A percentile compares a stretch with the other conserved stretches of the same genome.
phyloP scores from a whole-genome alignment of 92 coral and sea anemone species.

The Phenganax marumi region DNA sequence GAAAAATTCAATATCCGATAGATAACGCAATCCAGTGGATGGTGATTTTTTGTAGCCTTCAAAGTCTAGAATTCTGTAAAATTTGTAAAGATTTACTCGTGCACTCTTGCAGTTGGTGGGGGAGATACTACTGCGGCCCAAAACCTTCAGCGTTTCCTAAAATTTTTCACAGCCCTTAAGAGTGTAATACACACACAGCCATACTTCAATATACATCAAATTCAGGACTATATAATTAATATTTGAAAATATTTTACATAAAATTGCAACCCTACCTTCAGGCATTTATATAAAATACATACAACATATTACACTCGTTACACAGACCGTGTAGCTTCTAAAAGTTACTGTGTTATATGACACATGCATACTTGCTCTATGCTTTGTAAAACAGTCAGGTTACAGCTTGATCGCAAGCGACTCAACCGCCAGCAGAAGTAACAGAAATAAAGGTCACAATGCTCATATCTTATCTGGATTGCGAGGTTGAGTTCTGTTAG shows the following conservation, averaged over 20 bases:
- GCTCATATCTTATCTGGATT: constrained; percentile 41
- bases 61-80: too few species aligned
- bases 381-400: constrained; percentile 3
- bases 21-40: too few species aligned
- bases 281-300: constrained; percentile 8
- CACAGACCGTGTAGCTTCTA: not conserved
- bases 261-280: not conserved
- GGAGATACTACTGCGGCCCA: too few species aligned
- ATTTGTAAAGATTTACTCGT: too few species aligned
- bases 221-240: not conserved
- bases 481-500: constrained; percentile 27
- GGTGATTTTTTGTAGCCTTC: too few species aligned
- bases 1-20: too few species aligned
- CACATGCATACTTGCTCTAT: not conserved
- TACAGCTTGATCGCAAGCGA: too few species aligned
- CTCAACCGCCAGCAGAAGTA: not conserved
- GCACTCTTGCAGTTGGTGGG: too few species aligned
- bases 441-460: not conserved
- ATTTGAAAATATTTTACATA: constrained; percentile 26
- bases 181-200: not conserved
- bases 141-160: too few species aligned
- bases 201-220: not conserved
- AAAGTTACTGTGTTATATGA: not conserved
- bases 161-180: not conserved
- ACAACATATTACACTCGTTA: constrained; percentile 31